Conservation (phyloP, 1,140 invertebrate genomes). For the Theocolax elegans region DNA sequence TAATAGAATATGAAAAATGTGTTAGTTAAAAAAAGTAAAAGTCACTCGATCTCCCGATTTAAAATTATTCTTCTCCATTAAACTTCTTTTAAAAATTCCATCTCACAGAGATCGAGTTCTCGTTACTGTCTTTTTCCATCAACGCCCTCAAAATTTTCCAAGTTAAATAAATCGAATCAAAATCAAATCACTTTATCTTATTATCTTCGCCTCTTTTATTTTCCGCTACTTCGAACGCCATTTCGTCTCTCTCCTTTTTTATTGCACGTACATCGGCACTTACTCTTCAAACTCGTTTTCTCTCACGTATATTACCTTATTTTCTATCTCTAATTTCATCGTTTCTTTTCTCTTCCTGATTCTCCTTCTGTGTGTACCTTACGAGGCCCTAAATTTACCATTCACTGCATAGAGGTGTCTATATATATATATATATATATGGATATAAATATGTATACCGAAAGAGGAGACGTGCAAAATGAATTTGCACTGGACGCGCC, state of each 20-base stretch:
- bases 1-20: no score
- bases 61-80: no score
- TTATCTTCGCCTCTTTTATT: not conserved
- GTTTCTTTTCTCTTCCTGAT: not conserved
- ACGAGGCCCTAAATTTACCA: constrained; percentile 8
- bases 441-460: no score
- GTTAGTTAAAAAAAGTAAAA: no score
- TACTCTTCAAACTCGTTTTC: not conserved
- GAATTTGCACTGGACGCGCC: constrained; percentile 15
- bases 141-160: not conserved
- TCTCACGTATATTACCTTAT: not conserved
- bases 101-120: no score
- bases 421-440: no score
- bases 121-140: no score
- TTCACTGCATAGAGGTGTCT: no score
- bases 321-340: constrained; percentile 6
- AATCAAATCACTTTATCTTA: constrained; percentile 21
- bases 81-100: no score
- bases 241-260: not conserved
- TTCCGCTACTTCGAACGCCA: not conserved
- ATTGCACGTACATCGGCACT: not conserved
- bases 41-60: no score
- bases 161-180: constrained; percentile 9
- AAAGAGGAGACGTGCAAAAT: no score
- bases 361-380: not conserved